These are phyloP conservation scores for Eulemur albifrons DNA, from an alignment of 2,797 vertebrate species.

Conservation along the genomic window DNA sequence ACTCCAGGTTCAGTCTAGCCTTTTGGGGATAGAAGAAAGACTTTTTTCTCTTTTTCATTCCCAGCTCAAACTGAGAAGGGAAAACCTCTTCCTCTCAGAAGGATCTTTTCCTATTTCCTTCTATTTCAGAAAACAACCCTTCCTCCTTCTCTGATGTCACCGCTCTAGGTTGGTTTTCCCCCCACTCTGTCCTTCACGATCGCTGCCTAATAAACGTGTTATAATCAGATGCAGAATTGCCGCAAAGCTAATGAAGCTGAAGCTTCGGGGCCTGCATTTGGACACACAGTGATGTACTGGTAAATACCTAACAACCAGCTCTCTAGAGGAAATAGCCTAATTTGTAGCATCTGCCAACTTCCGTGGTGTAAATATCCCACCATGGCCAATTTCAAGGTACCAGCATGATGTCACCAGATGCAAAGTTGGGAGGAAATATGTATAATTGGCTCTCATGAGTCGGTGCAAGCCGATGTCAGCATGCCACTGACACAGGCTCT, in stretches of 20 bases:
- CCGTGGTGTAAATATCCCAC: neutral
- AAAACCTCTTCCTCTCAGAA: neutral
- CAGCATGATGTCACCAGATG: neutral
- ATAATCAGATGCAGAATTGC: neutral
- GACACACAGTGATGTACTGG: neutral
- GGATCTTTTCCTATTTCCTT: neutral
- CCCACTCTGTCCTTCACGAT: neutral
- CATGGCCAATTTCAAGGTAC: neutral
- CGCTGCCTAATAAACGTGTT: neutral
- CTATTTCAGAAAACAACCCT: neutral
- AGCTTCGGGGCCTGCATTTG: too few relatives aligned
- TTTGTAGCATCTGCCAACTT: neutral
- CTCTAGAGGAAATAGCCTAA: rapidly evolving
- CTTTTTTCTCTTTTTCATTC: neutral
- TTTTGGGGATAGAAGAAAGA: neutral
- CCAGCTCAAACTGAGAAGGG: neutral
- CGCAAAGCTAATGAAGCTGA: neutral
- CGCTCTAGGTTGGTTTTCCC: neutral
- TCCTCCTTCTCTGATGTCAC: neutral
- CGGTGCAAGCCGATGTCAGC: rapidly evolving
- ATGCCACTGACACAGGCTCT: too few relatives aligned
- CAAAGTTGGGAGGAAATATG: neutral
- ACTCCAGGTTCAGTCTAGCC: neutral
- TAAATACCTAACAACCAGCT: too few relatives aligned
- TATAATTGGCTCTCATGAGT: neutral